Evolutionary conservation across 2,113 vertebrate species (phyloP), one percentile per base, ranked within the genome.

Genomic region (Orycteropus afer): DNA sequence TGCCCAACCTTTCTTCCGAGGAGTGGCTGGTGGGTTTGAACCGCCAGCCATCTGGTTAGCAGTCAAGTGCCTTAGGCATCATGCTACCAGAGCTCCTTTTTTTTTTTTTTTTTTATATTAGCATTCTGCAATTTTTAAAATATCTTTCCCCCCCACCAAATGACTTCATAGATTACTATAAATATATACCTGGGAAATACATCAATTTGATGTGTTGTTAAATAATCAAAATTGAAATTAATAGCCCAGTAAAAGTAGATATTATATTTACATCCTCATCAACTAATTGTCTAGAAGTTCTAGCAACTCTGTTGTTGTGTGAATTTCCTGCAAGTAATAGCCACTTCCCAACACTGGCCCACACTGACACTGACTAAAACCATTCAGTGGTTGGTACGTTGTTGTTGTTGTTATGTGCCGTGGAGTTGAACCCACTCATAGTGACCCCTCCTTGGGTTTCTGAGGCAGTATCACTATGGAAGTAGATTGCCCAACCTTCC

Each of bases 141-240:
- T 29, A 34, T 42, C 22, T 55, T 25, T 59, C 3, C 57, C 8
- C 32, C 32, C 51, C 4, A 29, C 18, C 11, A 65, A 59, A 84
- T 84, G 78, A 80, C 51, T 95, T 80, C 25, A 11, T 65, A 65
- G 42, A 34, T 57, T 83, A 45, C 45, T 77, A 69, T 42, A 86
- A 63, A 74, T 51, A 40, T 34, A 83, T 63, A 76, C 57, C 57
- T 77, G 42, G 80, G 57, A 91, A 94, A 61, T 89, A 40, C 47
- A 93, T 84, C 3, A 1, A 51, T 91, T 91, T 27, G 3, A n/a
- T 59, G 32, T 0, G 0, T 69, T 65, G 74, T 18, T 88, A 47
- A 78, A 14, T 47, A 93, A 82, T 63, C 59, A 90, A 61, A 97
- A 25, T 63, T 29, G 13, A 51, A 77, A 49, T 85, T 63, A 90